Base-by-base conservation (phyloP, 2,888 invertebrate species). In the Ferrisia virgata region DNA sequence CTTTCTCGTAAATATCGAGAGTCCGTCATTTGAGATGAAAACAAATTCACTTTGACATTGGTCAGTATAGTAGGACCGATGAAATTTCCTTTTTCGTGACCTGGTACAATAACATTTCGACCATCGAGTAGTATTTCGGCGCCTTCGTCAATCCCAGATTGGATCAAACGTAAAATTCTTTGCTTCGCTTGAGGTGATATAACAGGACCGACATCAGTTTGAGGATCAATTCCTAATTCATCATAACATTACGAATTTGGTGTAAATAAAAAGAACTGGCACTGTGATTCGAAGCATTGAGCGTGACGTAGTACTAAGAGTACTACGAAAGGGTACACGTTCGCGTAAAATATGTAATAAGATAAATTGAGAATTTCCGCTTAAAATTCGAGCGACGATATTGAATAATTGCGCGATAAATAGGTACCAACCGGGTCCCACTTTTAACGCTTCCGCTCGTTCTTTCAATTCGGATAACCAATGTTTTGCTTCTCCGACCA, bases 41-140 rank as follows among this genome's bases (percentile, higher is more conserved):
- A n/a, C n/a, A n/a, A n/a, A n/a, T n/a, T 86, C 87, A 91, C 91
- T 89, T 92, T 93, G 2, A 99, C 99, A 87, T 94, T 92, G 0
- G 95, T 92, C 6, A 99, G 90, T 86, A 99, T 93, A 13, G 98
- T 98, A 0, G 99, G 98, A 0, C 98, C 99, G 9, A 99, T 95
- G 89, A 99, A 99, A 90, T 99, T 99, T 85, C 99, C 99, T 64
- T 95, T 95, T 87, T 98, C 98, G 88, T 94, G 99, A 82, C 96
- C 97, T 1, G 93, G 88, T 0, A 99, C 97, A 85, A 90, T 92
- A 84, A 96, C 88, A 79, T 92, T 91, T 79, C 98, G 92, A 0
- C 99, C 99, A 89, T 99, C 99, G 69, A 99, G 91, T 5, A 93
- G 90, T 58, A 97, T 90, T 86, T 94, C 93, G 0, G 98, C 99